Conservation (phyloP, 2,888 invertebrate genomes). For the Schrankia costaestrigalis region DNA sequence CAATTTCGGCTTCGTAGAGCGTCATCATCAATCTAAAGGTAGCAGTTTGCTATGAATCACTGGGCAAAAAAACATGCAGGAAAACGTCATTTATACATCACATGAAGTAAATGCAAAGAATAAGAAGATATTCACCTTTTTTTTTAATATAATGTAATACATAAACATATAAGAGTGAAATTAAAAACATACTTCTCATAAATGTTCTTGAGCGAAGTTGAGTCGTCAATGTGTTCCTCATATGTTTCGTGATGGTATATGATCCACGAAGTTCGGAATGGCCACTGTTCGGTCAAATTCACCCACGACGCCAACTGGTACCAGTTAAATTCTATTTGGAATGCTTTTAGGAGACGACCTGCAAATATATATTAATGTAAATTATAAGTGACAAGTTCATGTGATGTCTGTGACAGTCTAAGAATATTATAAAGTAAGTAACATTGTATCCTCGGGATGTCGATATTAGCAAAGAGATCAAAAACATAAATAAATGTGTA, state of each 20-base stretch:
- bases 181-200: conserved; percentile 91
- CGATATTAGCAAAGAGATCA: too few relatives aligned
- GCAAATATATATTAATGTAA: neutral
- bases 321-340: conserved; percentile 99
- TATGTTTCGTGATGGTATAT: conserved; percentile 95
- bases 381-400: neutral
- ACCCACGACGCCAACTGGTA: conserved; percentile 98
- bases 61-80: too few relatives aligned
- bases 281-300: conserved; percentile 99
- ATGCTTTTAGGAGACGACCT: conserved; percentile 97
- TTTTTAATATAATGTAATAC: too few relatives aligned
- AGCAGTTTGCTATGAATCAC: too few relatives aligned
- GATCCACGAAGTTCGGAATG: conserved; percentile 98
- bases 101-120: too few relatives aligned
- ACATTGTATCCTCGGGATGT: too few relatives aligned
- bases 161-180: neutral
- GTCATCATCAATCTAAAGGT: too few relatives aligned
- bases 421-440: neutral
- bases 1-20: too few relatives aligned
- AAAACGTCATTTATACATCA: too few relatives aligned
- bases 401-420: neutral
- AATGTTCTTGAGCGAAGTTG: conserved; percentile 91
- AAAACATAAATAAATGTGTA: neutral
- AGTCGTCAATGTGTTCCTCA: conserved; percentile 93
- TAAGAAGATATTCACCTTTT: too few relatives aligned